A percentile compares a stretch with the other conserved stretches of the same genome.
phyloP scores from a whole-genome alignment of 2,113 vertebrate genomes.

The Rostratula benghalensis region DNA sequence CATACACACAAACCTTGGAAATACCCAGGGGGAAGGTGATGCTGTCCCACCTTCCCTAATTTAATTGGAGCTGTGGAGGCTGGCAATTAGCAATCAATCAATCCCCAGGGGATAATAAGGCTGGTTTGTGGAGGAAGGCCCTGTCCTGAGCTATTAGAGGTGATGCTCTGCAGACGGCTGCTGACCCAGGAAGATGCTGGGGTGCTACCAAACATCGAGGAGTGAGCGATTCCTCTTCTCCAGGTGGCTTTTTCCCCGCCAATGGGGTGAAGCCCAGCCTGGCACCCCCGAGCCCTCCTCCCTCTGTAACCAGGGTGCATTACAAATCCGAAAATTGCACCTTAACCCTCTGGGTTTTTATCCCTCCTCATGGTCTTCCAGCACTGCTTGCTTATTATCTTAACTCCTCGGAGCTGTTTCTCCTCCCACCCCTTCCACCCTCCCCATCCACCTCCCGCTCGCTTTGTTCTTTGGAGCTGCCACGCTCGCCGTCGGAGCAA shows the following conservation, averaged over 20 bases:
- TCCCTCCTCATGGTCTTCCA: not conserved
- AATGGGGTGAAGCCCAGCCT: rapidly evolving
- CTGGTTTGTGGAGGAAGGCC: not conserved
- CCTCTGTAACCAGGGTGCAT: not conserved
- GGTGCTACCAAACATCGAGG: rapidly evolving
- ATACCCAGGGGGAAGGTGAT: not conserved
- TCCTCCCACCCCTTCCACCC: not conserved
- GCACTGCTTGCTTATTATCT: not conserved
- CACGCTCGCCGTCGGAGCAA: not conserved
- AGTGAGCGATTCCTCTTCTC: not conserved
- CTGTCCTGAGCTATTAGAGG: not conserved
- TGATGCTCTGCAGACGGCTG: not conserved
- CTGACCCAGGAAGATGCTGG: not conserved
- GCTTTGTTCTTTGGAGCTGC: not conserved
- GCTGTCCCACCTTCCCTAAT: not conserved
- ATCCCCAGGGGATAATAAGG: not conserved
- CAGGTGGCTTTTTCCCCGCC: rapidly evolving
- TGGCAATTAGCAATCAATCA: rapidly evolving
- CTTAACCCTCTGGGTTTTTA: not conserved
- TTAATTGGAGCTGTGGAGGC: rapidly evolving
- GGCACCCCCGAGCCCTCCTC: not conserved
- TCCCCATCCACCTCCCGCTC: not conserved
- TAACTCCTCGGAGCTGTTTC: not conserved
- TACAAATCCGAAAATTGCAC: not conserved
- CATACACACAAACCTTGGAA: not conserved